A percentile compares a stretch with the other conserved stretches of the same genome.
These are phyloP conservation scores for Chrysemys picta DNA, from an alignment of 2,113 vertebrate genomes.

Conservation along the genomic window DNA sequence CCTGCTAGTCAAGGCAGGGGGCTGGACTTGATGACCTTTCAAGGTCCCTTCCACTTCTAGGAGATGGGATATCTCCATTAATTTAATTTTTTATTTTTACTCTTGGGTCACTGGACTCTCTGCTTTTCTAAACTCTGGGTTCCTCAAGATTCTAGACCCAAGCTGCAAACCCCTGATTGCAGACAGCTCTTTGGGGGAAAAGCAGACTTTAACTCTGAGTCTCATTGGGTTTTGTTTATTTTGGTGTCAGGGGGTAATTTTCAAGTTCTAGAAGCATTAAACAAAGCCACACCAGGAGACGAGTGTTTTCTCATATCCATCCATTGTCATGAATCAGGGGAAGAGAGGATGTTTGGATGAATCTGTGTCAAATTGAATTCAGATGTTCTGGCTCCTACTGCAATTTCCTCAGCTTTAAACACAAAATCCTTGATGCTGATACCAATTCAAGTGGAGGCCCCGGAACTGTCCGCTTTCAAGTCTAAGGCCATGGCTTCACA, in stretches of 20 bases:
- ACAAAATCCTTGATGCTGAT: not conserved
- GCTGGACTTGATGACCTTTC: too few relatives aligned
- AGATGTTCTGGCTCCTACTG: not conserved
- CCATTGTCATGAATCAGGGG: not conserved
- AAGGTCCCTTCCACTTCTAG: too few relatives aligned
- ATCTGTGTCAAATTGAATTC: not conserved
- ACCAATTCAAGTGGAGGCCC: not conserved
- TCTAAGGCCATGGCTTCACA: not conserved
- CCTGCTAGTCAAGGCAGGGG: too few relatives aligned
- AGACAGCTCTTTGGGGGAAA: not conserved
- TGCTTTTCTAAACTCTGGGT: not conserved
- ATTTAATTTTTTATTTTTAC: too few relatives aligned
- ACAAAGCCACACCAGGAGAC: not conserved
- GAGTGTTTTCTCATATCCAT: not conserved
- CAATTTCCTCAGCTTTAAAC: not conserved
- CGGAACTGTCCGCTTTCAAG: not conserved
- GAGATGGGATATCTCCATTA: too few relatives aligned
- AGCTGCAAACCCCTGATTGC: conserved; percentile 51
- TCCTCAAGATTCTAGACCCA: not conserved
- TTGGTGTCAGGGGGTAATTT: not conserved
- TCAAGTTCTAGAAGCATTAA: not conserved
- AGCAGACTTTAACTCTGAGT: conserved; percentile 66
- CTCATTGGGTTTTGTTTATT: conserved; percentile 57
- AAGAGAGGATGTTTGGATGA: not conserved
- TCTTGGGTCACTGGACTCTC: not conserved